These are phyloP conservation scores for Drosophila conformis DNA, from an alignment of 2,888 invertebrate genomes.

Conservation along the genomic window DNA sequence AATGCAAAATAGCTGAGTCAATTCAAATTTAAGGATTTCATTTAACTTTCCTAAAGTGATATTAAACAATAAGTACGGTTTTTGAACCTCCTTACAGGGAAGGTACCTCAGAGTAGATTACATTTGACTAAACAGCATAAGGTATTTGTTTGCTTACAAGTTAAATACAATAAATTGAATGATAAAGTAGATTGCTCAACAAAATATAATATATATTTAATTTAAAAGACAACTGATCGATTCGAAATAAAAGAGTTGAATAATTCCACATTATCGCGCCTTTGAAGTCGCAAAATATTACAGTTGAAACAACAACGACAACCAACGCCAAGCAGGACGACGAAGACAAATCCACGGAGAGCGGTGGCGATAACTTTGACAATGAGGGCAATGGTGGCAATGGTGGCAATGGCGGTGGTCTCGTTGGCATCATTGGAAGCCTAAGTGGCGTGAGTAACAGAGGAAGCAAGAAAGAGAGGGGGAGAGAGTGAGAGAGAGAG, in stretches of 20 bases:
- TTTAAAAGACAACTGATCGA: background rate
- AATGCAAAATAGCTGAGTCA: background rate
- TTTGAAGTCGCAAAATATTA: constrained; percentile 62
- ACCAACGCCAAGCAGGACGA: constrained; percentile 50
- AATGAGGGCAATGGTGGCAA: constrained; percentile 12
- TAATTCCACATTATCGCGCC: constrained; percentile 33
- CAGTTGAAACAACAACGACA: constrained; percentile 34
- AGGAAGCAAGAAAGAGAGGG: too few species aligned
- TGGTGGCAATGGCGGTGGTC: constrained; percentile 68
- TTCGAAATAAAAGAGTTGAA: constrained; percentile 6
- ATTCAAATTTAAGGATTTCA: background rate
- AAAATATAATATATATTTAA: background rate
- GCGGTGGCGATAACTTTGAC: constrained; percentile 37
- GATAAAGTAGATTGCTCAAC: background rate
- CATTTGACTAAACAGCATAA: background rate
- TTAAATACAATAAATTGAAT: background rate
- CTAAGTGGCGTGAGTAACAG: constrained; percentile 83
- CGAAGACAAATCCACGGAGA: constrained; percentile 51
- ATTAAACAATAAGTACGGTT: background rate
- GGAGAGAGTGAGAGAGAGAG: background rate
- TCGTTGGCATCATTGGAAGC: constrained; percentile 83
- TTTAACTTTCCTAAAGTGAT: background rate
- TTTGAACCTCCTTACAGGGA: fast-evolving
- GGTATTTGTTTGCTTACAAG: background rate
- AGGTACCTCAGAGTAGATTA: background rate